These are phyloP conservation scores for Darevskia nairensis DNA, from an alignment of 2,797 vertebrate species.

Conservation along the genomic window DNA sequence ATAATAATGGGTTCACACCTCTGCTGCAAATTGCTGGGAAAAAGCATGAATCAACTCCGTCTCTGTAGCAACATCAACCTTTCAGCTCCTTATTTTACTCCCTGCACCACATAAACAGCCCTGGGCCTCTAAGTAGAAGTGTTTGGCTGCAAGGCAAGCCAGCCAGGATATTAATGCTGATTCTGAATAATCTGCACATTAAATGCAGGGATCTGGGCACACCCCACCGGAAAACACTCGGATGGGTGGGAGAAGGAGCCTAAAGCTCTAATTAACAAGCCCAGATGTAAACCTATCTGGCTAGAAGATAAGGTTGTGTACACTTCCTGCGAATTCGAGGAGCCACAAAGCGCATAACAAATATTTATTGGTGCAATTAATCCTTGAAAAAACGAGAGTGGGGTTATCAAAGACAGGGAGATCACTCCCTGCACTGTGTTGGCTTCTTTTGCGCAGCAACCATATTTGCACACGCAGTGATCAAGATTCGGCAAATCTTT, in stretches of 20 bases:
- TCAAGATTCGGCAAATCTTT: neutral
- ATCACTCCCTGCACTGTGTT: neutral
- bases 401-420: neutral
- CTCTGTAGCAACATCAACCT: neutral
- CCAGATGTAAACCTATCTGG: neutral
- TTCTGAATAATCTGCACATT: conserved; percentile 1
- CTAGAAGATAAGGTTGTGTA: neutral
- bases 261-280: neutral
- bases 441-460: neutral
- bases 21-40: neutral
- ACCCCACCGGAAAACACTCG: rapidly evolving
- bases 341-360: neutral
- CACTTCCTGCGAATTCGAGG: neutral
- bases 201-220: neutral
- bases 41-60: neutral
- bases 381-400: neutral
- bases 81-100: neutral
- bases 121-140: neutral
- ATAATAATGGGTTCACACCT: too few relatives aligned
- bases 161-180: neutral
- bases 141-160: neutral
- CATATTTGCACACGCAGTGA: neutral
- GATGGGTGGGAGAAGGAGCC: neutral
- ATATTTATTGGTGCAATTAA: neutral
- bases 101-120: neutral